phyloP scores from a whole-genome alignment of 1,140 invertebrate species.

The Cryptotermes secundus region DNA sequence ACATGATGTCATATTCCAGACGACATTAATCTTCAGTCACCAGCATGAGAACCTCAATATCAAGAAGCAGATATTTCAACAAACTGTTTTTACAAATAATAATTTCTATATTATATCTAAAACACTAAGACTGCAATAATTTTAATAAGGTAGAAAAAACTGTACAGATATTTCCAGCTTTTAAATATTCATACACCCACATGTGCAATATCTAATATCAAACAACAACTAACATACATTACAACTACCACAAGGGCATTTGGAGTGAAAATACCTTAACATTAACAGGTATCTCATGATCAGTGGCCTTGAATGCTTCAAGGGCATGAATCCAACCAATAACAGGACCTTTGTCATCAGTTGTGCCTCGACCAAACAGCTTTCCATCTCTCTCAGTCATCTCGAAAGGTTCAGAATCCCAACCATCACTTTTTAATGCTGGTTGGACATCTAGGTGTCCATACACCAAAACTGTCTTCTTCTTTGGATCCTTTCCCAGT shows the following conservation, averaged over 20 bases:
- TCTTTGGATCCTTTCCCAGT: slow-evolving; percentile 80
- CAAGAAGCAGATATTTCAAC: neutral
- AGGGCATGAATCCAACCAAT: slow-evolving; percentile 94
- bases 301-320: slow-evolving; percentile 78
- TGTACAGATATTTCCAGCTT: no score
- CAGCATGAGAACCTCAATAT: no score
- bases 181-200: no score
- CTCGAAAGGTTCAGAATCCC: slow-evolving; percentile 93
- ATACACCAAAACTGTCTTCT: slow-evolving; percentile 92
- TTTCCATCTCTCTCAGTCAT: slow-evolving; percentile 87
- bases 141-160: neutral
- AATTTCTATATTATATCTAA: neutral
- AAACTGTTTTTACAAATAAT: neutral
- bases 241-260: no score
- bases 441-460: slow-evolving; percentile 99
- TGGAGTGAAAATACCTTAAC: slow-evolving; percentile 66
- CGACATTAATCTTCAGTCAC: no score
- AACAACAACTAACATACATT: no score
- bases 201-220: no score
- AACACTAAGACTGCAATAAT: neutral
- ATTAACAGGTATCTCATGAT: slow-evolving; percentile 82
- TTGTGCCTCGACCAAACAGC: slow-evolving; percentile 87
- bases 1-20: no score
- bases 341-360: slow-evolving; percentile 93
- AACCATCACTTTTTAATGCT: slow-evolving; percentile 87